phyloP scores from a whole-genome alignment of 2,888 invertebrate species.

The Thecocarcelia acutangulata region DNA sequence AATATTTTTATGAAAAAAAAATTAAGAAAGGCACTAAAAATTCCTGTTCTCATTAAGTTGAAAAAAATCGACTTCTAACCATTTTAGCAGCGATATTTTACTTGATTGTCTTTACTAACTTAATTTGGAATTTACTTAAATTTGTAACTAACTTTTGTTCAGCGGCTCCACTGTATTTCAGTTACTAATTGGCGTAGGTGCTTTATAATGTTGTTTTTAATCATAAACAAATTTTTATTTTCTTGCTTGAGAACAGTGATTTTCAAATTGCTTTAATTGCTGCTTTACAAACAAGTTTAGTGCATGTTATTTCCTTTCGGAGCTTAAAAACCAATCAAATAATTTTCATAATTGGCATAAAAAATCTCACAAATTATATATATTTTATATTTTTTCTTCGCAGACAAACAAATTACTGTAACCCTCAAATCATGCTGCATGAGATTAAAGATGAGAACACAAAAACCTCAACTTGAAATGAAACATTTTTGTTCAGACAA shows the following conservation, averaged over 20 bases:
- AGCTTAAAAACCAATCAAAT: conserved; percentile 48
- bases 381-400: conserved; percentile 4
- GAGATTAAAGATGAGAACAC: conserved; percentile 32
- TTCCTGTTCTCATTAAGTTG: too few relatives aligned
- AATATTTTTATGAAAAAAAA: too few relatives aligned
- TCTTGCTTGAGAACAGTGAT: conserved; percentile 11
- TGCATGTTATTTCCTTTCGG: background rate
- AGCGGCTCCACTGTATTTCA: too few relatives aligned
- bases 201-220: background rate
- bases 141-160: too few relatives aligned
- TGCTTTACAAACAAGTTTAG: conserved; percentile 19
- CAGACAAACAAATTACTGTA: conserved; percentile 37
- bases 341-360: conserved; percentile 66
- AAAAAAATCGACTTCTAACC: too few relatives aligned
- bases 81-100: too few relatives aligned
- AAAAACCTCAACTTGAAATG: conserved; percentile 3
- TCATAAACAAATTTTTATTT: background rate
- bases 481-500: background rate
- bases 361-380: conserved; percentile 33
- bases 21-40: too few relatives aligned
- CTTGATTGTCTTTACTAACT: too few relatives aligned
- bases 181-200: conserved; percentile 29
- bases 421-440: conserved; percentile 27
- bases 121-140: too few relatives aligned
- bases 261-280: conserved; percentile 61